These are phyloP conservation scores for Poeciliopsis occidentalis DNA, from an alignment of 2,113 vertebrate genomes.

Conservation along the genomic window DNA sequence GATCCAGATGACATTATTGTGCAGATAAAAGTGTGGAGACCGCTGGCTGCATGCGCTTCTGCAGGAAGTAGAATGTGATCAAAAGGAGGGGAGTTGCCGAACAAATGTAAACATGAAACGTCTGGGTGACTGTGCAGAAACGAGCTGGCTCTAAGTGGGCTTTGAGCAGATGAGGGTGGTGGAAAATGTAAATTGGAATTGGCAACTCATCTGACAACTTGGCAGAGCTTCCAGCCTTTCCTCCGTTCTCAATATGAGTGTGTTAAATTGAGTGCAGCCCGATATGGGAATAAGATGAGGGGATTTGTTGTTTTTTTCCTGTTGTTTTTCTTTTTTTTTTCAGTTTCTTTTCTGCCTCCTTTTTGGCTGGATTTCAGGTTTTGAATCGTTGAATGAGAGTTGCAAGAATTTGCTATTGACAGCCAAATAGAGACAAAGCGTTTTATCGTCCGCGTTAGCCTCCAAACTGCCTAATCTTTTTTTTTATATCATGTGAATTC, in stretches of 20 bases:
- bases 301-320: constrained; percentile 11
- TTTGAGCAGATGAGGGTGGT: constrained; percentile 63
- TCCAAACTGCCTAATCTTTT: constrained; percentile 6
- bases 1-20: background rate
- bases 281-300: constrained; percentile 56
- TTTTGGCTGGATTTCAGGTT: constrained; percentile 21
- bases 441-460: constrained; percentile 1
- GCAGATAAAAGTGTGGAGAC: background rate
- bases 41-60: constrained; percentile 4
- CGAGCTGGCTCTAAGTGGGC: constrained; percentile 35
- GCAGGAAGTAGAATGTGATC: constrained; percentile 29
- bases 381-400: constrained; percentile 33
- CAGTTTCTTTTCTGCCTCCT: too few species aligned
- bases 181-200: constrained; percentile 63
- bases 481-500: background rate
- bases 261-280: constrained; percentile 40
- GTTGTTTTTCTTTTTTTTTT: constrained; percentile 17
- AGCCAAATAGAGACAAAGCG: constrained; percentile 15
- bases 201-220: constrained; percentile 63
- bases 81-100: constrained; percentile 29
- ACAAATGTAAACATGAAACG: constrained; percentile 57
- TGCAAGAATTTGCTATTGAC: constrained; percentile 16
- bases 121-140: constrained; percentile 60
- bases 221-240: constrained; percentile 39
- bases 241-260: constrained; percentile 45